Evolutionary conservation across 2,113 vertebrate species (phyloP).

Genomic region (Zosterops lateralis): DNA sequence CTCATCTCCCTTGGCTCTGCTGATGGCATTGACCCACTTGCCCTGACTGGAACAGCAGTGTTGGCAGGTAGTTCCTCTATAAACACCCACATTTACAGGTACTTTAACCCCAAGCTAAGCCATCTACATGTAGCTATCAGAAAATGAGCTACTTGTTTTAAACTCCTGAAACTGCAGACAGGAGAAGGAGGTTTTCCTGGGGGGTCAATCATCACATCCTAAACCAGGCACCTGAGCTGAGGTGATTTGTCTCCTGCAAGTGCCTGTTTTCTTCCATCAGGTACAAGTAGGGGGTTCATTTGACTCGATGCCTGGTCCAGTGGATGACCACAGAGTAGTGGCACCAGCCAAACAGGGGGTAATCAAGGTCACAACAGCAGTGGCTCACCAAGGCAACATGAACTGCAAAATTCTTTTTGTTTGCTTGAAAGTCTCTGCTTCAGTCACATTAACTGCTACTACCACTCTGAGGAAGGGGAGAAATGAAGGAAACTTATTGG

Average conservation of each 20-base stretch:
- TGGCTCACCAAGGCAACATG: accelerated
- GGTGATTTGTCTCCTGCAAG: not conserved
- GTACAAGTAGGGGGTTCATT: not conserved
- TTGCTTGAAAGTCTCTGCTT: not conserved
- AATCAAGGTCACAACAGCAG: not conserved
- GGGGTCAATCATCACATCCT: not conserved
- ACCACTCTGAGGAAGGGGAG: not conserved
- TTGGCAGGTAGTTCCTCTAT: not conserved
- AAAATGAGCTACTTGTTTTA: not conserved
- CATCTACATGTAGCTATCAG: not conserved
- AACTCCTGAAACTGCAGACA: not conserved
- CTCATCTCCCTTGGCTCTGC: not conserved
- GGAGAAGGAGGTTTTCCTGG: not conserved
- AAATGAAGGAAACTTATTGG: not conserved
- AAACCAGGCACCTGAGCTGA: not conserved
- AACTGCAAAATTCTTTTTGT: not conserved
- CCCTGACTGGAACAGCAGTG: not conserved
- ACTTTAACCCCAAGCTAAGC: not conserved
- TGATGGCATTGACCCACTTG: not conserved
- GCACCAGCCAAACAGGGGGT: not conserved
- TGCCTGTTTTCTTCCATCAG: not conserved
- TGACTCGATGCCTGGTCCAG: not conserved
- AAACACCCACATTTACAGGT: not conserved
- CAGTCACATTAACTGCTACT: not conserved
- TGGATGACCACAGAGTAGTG: not conserved